Conservation (phyloP, 1,140 invertebrate species). For the Bacillus rossius region DNA sequence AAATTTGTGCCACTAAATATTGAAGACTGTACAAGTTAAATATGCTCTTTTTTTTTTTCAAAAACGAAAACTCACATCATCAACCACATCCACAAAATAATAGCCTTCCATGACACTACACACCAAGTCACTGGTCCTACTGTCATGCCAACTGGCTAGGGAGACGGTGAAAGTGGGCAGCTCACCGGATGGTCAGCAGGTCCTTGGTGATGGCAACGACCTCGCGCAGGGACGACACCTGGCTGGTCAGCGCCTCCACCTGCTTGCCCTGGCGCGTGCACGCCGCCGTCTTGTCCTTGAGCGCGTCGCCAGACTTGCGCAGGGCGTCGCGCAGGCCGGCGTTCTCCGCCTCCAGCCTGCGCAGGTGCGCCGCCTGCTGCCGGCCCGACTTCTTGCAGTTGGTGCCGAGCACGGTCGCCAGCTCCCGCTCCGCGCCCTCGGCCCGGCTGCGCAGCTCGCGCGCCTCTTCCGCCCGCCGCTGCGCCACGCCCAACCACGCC, state of each 20-base stretch:
- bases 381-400: background rate
- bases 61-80: too few relatives aligned
- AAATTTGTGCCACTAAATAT: too few relatives aligned
- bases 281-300: background rate
- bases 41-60: too few relatives aligned
- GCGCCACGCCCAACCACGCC: too few relatives aligned
- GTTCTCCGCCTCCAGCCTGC: background rate
- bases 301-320: background rate
- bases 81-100: too few relatives aligned
- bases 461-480: background rate
- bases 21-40: too few relatives aligned
- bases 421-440: background rate
- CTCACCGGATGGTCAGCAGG: slow-evolving; percentile 57
- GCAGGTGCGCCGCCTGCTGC: background rate
- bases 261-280: slow-evolving; percentile 60
- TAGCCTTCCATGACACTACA: too few relatives aligned
- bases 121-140: too few relatives aligned
- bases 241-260: slow-evolving; percentile 60
- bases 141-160: too few relatives aligned
- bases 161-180: too few relatives aligned
- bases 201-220: slow-evolving; percentile 71
- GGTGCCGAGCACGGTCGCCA: background rate
- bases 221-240: slow-evolving; percentile 67
- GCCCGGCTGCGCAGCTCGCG: background rate
- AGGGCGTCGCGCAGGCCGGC: background rate